Evolutionary conservation across 1,140 invertebrate species (phyloP), one percentile per base, ranked within the genome.

Genomic region (Drusus annulatus): DNA sequence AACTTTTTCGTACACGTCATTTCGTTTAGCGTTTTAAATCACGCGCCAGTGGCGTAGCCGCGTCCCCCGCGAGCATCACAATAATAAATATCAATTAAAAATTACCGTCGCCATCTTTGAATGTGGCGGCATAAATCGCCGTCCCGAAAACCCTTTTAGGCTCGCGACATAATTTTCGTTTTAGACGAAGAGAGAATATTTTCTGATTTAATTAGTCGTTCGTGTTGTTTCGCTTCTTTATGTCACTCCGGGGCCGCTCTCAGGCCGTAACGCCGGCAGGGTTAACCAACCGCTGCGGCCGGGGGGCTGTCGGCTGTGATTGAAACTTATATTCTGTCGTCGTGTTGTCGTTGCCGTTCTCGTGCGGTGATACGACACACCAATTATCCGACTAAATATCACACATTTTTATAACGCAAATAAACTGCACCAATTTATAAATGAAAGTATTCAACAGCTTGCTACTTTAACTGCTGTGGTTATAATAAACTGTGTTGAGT

Each of bases 91-190:
- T 77, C 56, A 82, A 82, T 82, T 82, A 82, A 63, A 62, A 69
- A 45, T 75, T 75, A 75, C 71, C 16, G 31, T 13, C 77, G 60
- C 78, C 81, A 79, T 82, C 80, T 81, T 81, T 50, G 80, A 58
- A 68, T 69, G 68, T 51, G 77, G 73, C 69, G 50, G 54, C 71
- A 82, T 83, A 80, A 83, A 80, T 83, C 76, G 78, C 78, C 31
- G 77, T 79, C 80, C 76, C 77, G 77, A 76, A 80, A 83, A 83
- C 81, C 81, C 81, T 83, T 80, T 83, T 80, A 83, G 81, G 75
- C 79, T 73, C 79, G 79, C 82, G 82, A 83, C 82, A 83, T 79
- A 83, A 83, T 83, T 83, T 83, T 83, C 79, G 73, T 83, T 83
- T 83, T 83, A 83, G 82, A 80, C 76, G 58, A 28, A 54, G 51